phyloP scores from a whole-genome alignment of 1,140 invertebrate species.

The Artemia franciscana region DNA sequence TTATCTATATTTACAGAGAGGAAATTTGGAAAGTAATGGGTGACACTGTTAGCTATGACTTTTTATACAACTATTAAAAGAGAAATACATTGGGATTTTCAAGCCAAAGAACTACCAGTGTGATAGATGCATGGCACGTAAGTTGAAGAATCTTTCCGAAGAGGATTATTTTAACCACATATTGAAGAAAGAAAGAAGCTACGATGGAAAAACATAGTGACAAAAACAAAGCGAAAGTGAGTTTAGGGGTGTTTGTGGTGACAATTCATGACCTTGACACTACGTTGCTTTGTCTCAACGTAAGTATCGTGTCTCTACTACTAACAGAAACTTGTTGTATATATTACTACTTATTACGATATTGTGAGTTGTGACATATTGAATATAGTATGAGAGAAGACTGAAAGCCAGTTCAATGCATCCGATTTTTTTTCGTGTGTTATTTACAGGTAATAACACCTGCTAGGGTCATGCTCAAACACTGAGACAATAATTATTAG shows the following conservation, averaged over 20 bases:
- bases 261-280: too few relatives aligned
- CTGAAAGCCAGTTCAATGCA: conserved; percentile 10
- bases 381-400: conserved; percentile 13
- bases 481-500: conserved; percentile 12
- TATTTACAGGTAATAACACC: conserved; percentile 1
- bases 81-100: not conserved
- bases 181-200: not conserved
- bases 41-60: not conserved
- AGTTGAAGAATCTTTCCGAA: not conserved
- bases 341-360: conserved; percentile 13
- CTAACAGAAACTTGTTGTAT: not conserved
- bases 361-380: conserved; percentile 1
- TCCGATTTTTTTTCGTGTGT: conserved; percentile 5
- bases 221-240: not conserved
- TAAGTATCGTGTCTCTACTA: not conserved
- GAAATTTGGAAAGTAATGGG: not conserved
- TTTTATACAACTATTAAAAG: not conserved
- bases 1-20: not conserved
- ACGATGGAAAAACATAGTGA: not conserved
- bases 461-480: conserved; percentile 1
- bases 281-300: not conserved
- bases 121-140: not conserved
- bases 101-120: too few relatives aligned
- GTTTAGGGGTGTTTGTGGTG: not conserved
- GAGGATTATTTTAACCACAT: not conserved